phyloP scores from a whole-genome alignment of 2,113 vertebrate species.

The Numida meleagris region DNA sequence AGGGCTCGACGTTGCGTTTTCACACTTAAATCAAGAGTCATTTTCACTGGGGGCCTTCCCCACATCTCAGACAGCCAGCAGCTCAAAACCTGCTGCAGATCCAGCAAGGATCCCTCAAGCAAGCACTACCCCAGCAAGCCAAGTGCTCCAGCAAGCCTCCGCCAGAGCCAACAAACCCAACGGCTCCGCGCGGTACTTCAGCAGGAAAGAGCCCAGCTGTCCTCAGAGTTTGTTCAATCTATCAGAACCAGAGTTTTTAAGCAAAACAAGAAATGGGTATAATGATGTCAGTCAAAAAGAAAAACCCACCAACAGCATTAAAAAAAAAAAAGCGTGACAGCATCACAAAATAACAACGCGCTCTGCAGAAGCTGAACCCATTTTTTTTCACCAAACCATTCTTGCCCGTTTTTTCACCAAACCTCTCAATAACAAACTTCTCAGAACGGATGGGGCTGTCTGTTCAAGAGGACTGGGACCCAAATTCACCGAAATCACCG shows the following conservation, averaged over 20 bases:
- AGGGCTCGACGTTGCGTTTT: neutral
- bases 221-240: neutral
- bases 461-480: neutral
- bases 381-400: neutral
- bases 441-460: neutral
- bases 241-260: neutral
- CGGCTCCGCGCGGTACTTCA: neutral
- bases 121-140: neutral
- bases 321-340: neutral
- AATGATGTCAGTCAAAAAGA: neutral
- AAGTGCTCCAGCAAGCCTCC: neutral
- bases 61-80: neutral
- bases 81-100: slow-evolving; percentile 7
- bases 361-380: neutral
- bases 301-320: neutral
- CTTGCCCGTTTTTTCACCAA: neutral
- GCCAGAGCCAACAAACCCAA: slow-evolving; percentile 1
- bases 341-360: neutral
- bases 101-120: neutral
- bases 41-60: neutral
- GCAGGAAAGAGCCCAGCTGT: neutral
- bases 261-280: neutral
- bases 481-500: neutral
- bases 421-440: neutral
- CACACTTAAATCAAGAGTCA: neutral